Evolutionary conservation across 92 coral and sea anemone genomes (phyloP).

Genomic region (Micromussa lordhowensis): DNA sequence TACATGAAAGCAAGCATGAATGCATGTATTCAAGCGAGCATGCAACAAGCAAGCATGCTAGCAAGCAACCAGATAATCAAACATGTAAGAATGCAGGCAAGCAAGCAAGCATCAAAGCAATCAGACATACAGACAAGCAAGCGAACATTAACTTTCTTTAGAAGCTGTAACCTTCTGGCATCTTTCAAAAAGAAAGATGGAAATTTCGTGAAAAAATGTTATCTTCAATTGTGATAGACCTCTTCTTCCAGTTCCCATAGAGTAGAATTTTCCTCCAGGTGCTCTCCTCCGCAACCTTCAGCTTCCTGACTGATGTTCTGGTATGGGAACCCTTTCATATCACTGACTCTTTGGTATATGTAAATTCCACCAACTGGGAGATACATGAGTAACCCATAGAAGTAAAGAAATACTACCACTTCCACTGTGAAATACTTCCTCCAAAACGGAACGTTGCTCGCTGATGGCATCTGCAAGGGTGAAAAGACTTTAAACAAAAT

Average conservation of each 20-base stretch:
- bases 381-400: slow-evolving; percentile 73
- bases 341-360: slow-evolving; percentile 77
- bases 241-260: slow-evolving; percentile 25
- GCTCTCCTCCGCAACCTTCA: slow-evolving; percentile 25
- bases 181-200: background rate
- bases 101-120: too few relatives aligned
- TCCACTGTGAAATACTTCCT: slow-evolving; percentile 75
- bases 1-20: too few relatives aligned
- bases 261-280: background rate
- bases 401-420: slow-evolving; percentile 79
- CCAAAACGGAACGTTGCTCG: slow-evolving; percentile 23
- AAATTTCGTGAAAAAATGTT: background rate
- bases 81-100: too few relatives aligned
- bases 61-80: too few relatives aligned
- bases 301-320: slow-evolving; percentile 13
- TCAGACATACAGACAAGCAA: too few relatives aligned
- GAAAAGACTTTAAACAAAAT: too few relatives aligned
- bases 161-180: too few relatives aligned
- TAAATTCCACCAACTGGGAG: slow-evolving; percentile 72
- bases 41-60: too few relatives aligned
- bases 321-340: slow-evolving; percentile 74
- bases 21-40: too few relatives aligned
- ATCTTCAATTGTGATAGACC: background rate
- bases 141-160: too few relatives aligned
- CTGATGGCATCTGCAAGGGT: background rate